These are phyloP conservation scores for Chondrosia reniformis DNA, from an alignment of 37 sponge, comb jelly and placozoan genomes.

Conservation along the genomic window DNA sequence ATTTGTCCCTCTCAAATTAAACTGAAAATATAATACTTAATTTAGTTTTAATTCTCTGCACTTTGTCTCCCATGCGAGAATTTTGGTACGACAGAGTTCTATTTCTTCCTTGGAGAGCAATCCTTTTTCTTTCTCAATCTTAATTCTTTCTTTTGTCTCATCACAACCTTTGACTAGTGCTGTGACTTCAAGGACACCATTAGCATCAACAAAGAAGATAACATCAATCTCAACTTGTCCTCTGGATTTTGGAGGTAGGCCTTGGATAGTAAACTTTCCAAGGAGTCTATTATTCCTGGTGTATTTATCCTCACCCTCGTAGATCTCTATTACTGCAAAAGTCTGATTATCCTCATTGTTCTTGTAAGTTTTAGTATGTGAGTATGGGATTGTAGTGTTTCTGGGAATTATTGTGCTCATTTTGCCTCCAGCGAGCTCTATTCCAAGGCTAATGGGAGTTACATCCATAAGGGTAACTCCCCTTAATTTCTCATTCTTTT, in stretches of 20 bases:
- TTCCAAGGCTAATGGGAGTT: constrained; percentile 82
- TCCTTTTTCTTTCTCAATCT: constrained; percentile 92
- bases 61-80: constrained; percentile 69
- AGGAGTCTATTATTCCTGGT: constrained; percentile 73
- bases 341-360: constrained; percentile 90
- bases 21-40: no score
- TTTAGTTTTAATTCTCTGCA: constrained; percentile 73
- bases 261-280: constrained; percentile 77
- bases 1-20: no score
- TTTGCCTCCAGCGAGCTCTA: constrained; percentile 77
- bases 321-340: constrained; percentile 75
- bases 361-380: constrained; percentile 70
- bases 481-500: constrained; percentile 44
- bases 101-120: constrained; percentile 69
- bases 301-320: constrained; percentile 83
- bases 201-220: constrained; percentile 70
- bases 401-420: constrained; percentile 78
- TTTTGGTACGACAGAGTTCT: constrained; percentile 23
- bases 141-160: constrained; percentile 51
- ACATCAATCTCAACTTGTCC: constrained; percentile 78
- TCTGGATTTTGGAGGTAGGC: constrained; percentile 71
- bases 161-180: constrained; percentile 70
- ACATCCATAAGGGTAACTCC: constrained; percentile 94
- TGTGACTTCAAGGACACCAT: constrained; percentile 83
- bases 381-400: constrained; percentile 91